A percentile compares a stretch with the other conserved stretches of the same genome.
Evolutionary conservation across 2,113 vertebrate genomes (phyloP).

Genomic region (Cnemophilus loriae): DNA sequence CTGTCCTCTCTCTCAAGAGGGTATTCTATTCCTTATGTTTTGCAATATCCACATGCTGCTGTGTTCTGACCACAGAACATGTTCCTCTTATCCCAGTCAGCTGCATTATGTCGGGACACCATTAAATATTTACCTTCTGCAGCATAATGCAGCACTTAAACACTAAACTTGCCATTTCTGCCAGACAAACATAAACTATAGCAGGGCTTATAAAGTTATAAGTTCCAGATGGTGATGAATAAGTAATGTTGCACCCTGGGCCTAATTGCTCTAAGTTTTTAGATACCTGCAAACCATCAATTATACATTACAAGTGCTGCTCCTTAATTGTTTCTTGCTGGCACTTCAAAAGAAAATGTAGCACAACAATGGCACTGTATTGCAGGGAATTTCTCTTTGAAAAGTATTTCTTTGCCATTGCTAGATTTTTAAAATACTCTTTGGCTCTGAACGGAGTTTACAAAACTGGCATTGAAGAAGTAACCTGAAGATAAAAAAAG

Average conservation of each 20-base stretch:
- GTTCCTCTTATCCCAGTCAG: background rate
- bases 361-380: conserved; percentile 17
- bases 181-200: conserved; percentile 56
- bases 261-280: conserved; percentile 58
- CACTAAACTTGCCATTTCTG: conserved; percentile 33
- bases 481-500: background rate
- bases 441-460: background rate
- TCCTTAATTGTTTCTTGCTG: conserved; percentile 60
- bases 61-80: background rate
- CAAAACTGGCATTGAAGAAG: background rate
- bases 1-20: background rate
- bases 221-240: conserved; percentile 67
- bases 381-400: conserved; percentile 24
- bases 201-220: conserved; percentile 12
- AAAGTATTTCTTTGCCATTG: background rate
- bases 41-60: background rate
- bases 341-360: conserved; percentile 49
- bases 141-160: conserved; percentile 53
- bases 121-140: conserved; percentile 67
- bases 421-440: background rate
- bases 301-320: conserved; percentile 59
- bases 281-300: conserved; percentile 62
- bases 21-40: background rate
- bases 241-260: conserved; percentile 36
- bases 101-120: conserved; percentile 4